Base-by-base conservation (phyloP, 2,888 invertebrate genomes). In the Nowickia ferox region DNA sequence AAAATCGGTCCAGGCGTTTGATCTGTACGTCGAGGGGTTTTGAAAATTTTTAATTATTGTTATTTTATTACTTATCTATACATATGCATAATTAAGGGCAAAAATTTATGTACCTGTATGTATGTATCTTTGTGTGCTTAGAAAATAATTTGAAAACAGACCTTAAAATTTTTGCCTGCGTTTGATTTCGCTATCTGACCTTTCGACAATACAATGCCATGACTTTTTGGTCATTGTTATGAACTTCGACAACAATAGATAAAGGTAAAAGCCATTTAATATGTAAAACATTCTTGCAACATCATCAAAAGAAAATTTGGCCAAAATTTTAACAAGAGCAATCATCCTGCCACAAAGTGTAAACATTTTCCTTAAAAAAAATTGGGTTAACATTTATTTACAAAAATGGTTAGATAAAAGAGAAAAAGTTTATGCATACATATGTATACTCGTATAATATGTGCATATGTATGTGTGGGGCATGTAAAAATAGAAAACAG, bases 171-270 rank as follows among this genome's bases (percentile, higher is more conserved):
- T n/a, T n/a, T n/a, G 2, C 19, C 59, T 40, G 3, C 9, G 6
- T 22, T 55, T 55, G 30, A 42, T 38, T 69, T 22, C 15, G 13
- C 30, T 65, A 46, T 10, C 19, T 44, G 19, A 68, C n/a, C 3
- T 6, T 40, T 19, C 53, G 68, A 69, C 55, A 42, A 59, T n/a
- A 59, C 2, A 59, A 15, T 40, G 19, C 44, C 42, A 15, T 71
- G 69, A 55, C 55, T 44, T 48, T 44, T 15, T n/a, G 69, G 55
- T 55, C 55, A 44, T 55, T 71, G 42, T 42, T 55, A 42, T 71
- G 69, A 55, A 71, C n/a, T 71, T 71, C 55, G 55, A 44, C 19
- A 42, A 44, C 15, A 71, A 71, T 22, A 9, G 22, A 55, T 30
- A 42, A 42, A 71, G 44, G 42, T 55, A 55, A 22, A 55, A 55